A percentile compares a stretch with the other conserved stretches of the same genome.
These are phyloP conservation scores for Clostera curtula DNA, from an alignment of 2,888 invertebrate genomes.

Conservation along the genomic window DNA sequence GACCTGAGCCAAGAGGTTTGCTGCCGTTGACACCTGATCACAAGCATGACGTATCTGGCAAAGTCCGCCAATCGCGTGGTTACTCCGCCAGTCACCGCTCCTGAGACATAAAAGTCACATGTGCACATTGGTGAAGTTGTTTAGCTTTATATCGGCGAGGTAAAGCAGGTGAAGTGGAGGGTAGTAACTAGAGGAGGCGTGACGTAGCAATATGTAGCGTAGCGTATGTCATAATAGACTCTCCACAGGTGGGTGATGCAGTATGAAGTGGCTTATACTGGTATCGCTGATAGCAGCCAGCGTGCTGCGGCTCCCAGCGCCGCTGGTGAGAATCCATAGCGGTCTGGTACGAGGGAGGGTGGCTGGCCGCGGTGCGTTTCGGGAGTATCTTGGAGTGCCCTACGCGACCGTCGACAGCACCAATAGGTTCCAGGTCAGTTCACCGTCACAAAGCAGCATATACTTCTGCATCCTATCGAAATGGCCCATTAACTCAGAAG, in stretches of 20 bases:
- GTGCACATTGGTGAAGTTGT: no score
- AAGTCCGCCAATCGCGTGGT: no score
- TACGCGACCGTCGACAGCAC: slow-evolving; percentile 48
- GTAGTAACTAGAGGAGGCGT: not conserved
- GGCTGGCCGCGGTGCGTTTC: slow-evolving; percentile 44
- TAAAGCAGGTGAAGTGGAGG: no score
- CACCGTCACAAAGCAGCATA: no score
- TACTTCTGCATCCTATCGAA: no score
- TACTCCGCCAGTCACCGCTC: no score
- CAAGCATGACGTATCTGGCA: no score
- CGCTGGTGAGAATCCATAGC: slow-evolving; percentile 37
- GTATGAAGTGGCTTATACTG: slow-evolving; percentile 56
- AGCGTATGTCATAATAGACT: not conserved
- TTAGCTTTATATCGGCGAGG: no score
- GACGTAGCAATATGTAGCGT: not conserved
- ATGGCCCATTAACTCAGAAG: no score
- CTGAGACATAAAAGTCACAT: no score
- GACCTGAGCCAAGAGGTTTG: no score
- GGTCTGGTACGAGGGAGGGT: slow-evolving; percentile 51
- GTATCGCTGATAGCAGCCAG: slow-evolving; percentile 45
- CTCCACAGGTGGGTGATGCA: slow-evolving; percentile 7
- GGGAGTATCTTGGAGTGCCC: slow-evolving; percentile 59
- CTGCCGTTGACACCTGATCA: no score
- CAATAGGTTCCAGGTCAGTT: slow-evolving; percentile 53
- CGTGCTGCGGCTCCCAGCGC: slow-evolving; percentile 51